Base-by-base conservation (phyloP, 2,888 invertebrate genomes). In the Beris morrisii region DNA sequence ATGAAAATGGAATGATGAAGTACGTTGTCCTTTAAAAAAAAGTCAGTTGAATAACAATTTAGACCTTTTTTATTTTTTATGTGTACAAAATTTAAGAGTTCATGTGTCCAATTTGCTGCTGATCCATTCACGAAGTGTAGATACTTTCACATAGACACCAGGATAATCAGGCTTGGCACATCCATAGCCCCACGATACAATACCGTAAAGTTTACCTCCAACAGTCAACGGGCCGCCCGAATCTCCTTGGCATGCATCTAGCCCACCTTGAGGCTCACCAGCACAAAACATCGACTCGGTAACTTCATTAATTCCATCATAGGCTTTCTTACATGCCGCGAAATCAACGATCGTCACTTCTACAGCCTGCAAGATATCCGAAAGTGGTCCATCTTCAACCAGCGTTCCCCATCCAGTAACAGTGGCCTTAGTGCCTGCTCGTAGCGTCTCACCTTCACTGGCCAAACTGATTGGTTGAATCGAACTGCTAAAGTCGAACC, bases 341-440 rank as follows among this genome's bases (percentile, higher is more conserved):
- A 79, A 74, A 68, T 74, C 80, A 2, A 83, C 79, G 72, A 82
- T 83, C 0, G 81, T 79, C 0, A 85, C 78, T 12, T 77, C 46
- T 0, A 81, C 83, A 59, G 75, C 80, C 75, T 84, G 84, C 4
- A 79, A 70, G 12, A 57, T 6, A 6, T 48, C 63, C 30, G 13
- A 22, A 6, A 61, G 44, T 74, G 75, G 15, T 11, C 76, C 77
- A 38, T 73, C 73, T 70, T 73, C 66, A 75, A 30, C 28, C 5
- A 61, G 11, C 13, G 54, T 46, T 15, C 69, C 69, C 69, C 69
- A 69, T 22, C 69, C 69, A 46, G 65, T 56, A 3, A 67, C 54
- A 3, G 4, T 30, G 0, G 65, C 65, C 32, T 56, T 48, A 1
- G 56, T 38, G 4, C 58, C 53, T 5, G 13, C 5, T 15, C n/a